phyloP scores from a whole-genome alignment of 2,888 invertebrate genomes.

The Scaeva pyrastri region DNA sequence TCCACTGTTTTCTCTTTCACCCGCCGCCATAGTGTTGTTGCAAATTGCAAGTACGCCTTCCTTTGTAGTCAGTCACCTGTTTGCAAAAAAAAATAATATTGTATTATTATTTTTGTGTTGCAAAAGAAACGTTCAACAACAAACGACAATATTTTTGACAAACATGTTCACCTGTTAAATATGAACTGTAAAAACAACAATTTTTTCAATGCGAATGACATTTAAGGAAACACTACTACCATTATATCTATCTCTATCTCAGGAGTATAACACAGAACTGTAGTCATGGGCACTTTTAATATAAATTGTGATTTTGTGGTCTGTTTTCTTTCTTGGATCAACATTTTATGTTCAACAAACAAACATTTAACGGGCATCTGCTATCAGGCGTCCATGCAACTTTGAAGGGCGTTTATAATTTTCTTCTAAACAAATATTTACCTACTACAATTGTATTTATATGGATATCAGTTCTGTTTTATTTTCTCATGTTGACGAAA shows the following conservation, averaged over 20 bases:
- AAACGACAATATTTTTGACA: neutral
- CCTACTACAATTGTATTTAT: too few relatives aligned
- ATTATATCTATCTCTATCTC: too few relatives aligned
- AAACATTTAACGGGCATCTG: slow-evolving; percentile 68
- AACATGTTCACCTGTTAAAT: slow-evolving; percentile 36
- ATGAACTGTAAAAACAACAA: slow-evolving; percentile 38
- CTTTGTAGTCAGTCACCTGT: too few relatives aligned
- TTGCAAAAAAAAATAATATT: too few relatives aligned
- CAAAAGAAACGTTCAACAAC: neutral
- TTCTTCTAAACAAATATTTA: neutral
- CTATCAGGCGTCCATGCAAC: slow-evolving; percentile 51
- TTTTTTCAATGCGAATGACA: slow-evolving; percentile 4
- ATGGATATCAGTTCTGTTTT: neutral
- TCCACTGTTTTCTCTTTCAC: too few relatives aligned
- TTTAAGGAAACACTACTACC: neutral
- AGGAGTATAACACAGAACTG: too few relatives aligned
- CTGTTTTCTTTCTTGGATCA: neutral
- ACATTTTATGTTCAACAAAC: slow-evolving; percentile 56
- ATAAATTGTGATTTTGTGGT: neutral
- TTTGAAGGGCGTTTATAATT: neutral
- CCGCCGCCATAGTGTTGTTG: too few relatives aligned
- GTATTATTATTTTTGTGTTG: neutral
- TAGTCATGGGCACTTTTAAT: neutral
- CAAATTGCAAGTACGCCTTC: too few relatives aligned
- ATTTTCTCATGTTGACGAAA: neutral